Percentiles rank a stretch among this genome's conserved stretches.
Conservation (phyloP, 1,140 invertebrate species). For the Scaptomyza graminum region DNA sequence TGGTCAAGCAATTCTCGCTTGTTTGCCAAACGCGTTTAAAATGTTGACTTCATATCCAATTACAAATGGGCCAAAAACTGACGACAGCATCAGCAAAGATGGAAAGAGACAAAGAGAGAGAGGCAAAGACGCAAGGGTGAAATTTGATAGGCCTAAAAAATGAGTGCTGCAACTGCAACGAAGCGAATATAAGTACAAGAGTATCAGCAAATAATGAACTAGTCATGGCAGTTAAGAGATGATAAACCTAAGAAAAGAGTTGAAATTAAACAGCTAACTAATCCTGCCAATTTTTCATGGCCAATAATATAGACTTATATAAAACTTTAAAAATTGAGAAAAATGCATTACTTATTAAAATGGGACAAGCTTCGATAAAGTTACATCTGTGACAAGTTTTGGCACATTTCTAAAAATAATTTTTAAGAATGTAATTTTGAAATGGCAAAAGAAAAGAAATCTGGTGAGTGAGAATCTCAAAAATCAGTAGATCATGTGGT, state of each 20-base stretch:
- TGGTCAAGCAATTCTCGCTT: conserved; percentile 5
- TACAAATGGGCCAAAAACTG: conserved; percentile 42
- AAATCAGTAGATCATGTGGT: no score
- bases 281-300: no score
- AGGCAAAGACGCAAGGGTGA: conserved; percentile 7
- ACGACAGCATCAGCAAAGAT: conserved; percentile 4
- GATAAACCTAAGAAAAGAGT: not conserved
- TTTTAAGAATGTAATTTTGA: no score
- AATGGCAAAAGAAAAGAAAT: conserved; percentile 19
- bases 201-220: not conserved
- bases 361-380: no score
- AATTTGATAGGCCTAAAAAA: conserved; percentile 41
- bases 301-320: not conserved
- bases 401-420: no score
- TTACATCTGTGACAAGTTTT: no score
- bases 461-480: no score
- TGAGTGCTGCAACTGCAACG: conserved; percentile 1
- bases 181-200: not conserved
- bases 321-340: no score
- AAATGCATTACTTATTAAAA: no score
- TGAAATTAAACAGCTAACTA: not conserved
- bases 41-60: conserved; percentile 60
- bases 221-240: not conserved
- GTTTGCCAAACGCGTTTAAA: conserved; percentile 59
- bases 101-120: not conserved